Percentiles rank a stretch among this genome's conserved stretches.
These are phyloP conservation scores for Neocrepidodera transversa DNA, from an alignment of 2,888 invertebrate species.

Conservation along the genomic window DNA sequence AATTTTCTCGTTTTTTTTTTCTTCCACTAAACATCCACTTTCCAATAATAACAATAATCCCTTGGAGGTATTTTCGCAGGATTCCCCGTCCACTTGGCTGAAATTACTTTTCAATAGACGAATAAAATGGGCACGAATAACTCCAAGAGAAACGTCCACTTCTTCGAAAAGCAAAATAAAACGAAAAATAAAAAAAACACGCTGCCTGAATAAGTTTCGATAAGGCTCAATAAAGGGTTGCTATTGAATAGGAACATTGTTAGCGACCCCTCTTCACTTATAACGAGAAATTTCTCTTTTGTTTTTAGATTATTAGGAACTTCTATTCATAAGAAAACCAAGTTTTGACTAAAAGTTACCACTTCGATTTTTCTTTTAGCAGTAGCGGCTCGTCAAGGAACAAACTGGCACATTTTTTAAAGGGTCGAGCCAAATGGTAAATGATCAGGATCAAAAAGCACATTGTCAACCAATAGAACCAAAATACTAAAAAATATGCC, in stretches of 20 bases:
- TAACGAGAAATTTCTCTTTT: slow-evolving; percentile 12
- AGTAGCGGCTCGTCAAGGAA: background rate
- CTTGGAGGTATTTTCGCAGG: slow-evolving; percentile 8
- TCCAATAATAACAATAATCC: slow-evolving; percentile 3
- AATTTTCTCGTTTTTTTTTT: no score
- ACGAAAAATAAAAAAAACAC: background rate
- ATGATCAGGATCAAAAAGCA: no score
- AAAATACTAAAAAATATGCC: no score
- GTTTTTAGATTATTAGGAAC: slow-evolving; percentile 5
- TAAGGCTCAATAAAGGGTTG: slow-evolving; percentile 10
- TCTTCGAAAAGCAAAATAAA: background rate
- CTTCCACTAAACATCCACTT: background rate
- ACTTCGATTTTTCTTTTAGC: background rate
- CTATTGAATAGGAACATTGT: slow-evolving; percentile 5
- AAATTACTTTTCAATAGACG: slow-evolving; percentile 17
- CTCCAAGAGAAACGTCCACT: background rate
- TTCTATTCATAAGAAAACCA: background rate
- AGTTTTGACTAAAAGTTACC: background rate
- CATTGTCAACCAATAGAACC: no score
- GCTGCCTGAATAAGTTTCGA: slow-evolving; percentile 2
- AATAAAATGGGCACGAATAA: slow-evolving; percentile 1
- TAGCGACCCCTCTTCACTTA: slow-evolving; percentile 11
- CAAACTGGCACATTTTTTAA: no score
- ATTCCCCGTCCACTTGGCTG: background rate
- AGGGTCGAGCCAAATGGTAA: no score